A percentile compares a stretch with the other conserved stretches of the same genome.
These are phyloP conservation scores for Dugesia japonica DNA, from an alignment of 2,888 invertebrate genomes.

Conservation along the genomic window DNA sequence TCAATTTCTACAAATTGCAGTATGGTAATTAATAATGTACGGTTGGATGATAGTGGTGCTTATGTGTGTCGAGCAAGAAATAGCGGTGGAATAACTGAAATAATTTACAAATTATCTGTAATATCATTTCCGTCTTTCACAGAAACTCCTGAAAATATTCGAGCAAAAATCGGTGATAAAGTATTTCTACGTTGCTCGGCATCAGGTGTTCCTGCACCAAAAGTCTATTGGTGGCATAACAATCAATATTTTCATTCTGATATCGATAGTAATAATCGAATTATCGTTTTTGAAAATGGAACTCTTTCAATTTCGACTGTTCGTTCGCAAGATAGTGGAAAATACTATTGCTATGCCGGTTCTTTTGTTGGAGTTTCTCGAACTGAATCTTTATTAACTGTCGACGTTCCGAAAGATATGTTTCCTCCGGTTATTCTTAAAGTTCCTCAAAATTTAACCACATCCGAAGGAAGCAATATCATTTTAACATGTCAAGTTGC, in stretches of 20 bases:
- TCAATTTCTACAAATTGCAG: neutral
- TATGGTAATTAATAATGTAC: neutral
- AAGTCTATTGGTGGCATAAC: neutral
- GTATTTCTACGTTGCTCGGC: neutral
- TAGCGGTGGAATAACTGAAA: neutral
- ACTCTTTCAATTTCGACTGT: neutral
- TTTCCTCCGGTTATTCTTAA: neutral
- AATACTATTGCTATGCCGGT: neutral
- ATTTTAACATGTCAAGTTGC: neutral
- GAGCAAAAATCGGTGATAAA: neutral
- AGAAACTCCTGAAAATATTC: neutral
- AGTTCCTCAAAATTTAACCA: neutral
- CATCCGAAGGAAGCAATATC: neutral
- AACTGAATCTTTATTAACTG: neutral
- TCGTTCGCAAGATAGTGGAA: neutral
- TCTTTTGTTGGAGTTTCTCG: constrained; percentile 8
- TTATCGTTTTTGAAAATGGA: neutral
- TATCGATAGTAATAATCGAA: constrained; percentile 5
- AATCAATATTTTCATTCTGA: neutral
- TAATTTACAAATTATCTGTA: constrained; percentile 4
- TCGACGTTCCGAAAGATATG: neutral
- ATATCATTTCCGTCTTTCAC: constrained; percentile 15
- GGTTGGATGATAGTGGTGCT: neutral
- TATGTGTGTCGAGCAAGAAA: neutral
- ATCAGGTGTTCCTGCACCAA: neutral